Conservation (phyloP, 2,888 invertebrate genomes). For the Bruchidius siliquastri region DNA sequence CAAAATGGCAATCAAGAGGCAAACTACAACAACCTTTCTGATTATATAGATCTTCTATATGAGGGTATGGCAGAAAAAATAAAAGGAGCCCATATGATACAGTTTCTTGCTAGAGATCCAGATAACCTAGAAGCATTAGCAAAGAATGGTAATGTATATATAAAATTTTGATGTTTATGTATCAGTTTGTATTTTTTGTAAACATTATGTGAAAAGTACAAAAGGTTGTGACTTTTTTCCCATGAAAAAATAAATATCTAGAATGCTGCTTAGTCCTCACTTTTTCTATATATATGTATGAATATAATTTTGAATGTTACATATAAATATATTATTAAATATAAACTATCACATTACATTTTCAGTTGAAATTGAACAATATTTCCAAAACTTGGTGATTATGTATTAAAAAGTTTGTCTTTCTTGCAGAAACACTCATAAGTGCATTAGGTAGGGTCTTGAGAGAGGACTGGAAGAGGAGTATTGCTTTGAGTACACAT, state of each 20-base stretch:
- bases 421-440: conserved; percentile 76
- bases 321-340: no score
- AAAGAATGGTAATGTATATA: conserved; percentile 71
- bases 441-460: conserved; percentile 93
- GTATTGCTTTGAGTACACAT: conserved; percentile 92
- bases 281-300: no score
- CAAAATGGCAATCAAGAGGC: conserved; percentile 52
- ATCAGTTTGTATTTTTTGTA: no score
- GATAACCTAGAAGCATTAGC: conserved; percentile 92
- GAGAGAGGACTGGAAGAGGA: conserved; percentile 96
- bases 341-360: neutral
- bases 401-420: conserved; percentile 7
- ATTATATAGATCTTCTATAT: conserved; percentile 93
- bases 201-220: no score
- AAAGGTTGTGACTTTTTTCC: no score
- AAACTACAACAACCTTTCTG: conserved; percentile 80
- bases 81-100: conserved; percentile 83
- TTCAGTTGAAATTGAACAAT: neutral
- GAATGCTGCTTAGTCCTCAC: no score
- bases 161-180: no score
- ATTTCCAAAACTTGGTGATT: conserved; percentile 2
- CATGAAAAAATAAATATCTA: no score
- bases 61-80: conserved; percentile 93
- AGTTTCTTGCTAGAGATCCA: conserved; percentile 87
- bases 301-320: no score